phyloP scores from a whole-genome alignment of 1,140 invertebrate species.

The Stratiolaelaps scimitus region DNA sequence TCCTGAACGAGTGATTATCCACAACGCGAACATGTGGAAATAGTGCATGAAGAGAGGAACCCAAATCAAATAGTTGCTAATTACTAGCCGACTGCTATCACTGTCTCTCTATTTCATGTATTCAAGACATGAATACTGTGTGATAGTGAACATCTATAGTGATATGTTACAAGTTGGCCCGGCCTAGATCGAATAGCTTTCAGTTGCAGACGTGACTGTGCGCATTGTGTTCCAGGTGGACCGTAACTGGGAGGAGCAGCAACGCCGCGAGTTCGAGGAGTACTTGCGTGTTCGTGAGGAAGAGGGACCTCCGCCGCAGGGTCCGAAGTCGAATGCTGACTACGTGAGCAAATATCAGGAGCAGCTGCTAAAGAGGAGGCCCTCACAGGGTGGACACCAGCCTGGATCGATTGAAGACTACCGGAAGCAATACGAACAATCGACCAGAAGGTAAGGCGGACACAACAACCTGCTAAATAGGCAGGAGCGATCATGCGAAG shows the following conservation, averaged over 20 bases:
- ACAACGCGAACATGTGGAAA: no score
- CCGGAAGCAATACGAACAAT: constrained; percentile 22
- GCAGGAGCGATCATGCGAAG: no score
- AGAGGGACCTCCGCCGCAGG: constrained; percentile 11
- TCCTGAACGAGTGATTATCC: no score
- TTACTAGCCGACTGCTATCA: no score
- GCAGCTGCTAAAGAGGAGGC: constrained; percentile 13
- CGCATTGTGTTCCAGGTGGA: constrained; percentile 7
- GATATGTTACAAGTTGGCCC: no score
- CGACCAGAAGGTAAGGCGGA: background rate
- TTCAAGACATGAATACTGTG: no score
- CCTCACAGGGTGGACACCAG: constrained; percentile 24
- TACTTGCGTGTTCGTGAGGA: constrained; percentile 6
- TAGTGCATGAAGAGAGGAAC: no score
- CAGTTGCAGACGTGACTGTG: no score
- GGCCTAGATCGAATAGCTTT: no score
- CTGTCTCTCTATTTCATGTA: no score
- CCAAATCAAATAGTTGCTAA: no score
- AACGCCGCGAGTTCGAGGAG: constrained; percentile 1
- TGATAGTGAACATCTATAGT: no score
- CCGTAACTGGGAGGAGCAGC: constrained; percentile 24
- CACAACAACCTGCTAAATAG: background rate
- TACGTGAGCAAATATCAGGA: constrained; percentile 26
- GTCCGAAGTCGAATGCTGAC: constrained; percentile 24
- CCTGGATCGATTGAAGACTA: constrained; percentile 21